phyloP scores from a whole-genome alignment of 2,113 vertebrate genomes.

The Centrocercus urophasianus region DNA sequence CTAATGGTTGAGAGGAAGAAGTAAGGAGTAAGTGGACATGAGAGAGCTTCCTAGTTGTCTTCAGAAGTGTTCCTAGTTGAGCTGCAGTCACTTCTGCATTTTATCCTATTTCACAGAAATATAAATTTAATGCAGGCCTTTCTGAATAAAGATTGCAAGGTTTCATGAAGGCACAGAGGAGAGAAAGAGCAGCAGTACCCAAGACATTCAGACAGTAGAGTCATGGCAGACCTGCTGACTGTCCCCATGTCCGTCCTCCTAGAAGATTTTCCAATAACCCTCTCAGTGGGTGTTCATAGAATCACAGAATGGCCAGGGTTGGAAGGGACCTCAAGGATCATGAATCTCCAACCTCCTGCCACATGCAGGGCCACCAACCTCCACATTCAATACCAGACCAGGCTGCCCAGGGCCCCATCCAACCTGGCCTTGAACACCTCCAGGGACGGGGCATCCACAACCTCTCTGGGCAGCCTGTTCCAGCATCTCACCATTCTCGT shows the following conservation, averaged over 20 bases:
- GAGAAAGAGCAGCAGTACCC: neutral
- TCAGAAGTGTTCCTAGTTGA: neutral
- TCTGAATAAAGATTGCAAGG: neutral
- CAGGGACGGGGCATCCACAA: no score
- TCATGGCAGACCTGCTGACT: neutral
- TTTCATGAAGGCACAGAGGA: neutral
- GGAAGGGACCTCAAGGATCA: no score
- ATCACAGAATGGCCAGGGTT: no score
- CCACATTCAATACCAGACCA: no score
- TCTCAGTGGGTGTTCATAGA: neutral
- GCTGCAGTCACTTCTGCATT: neutral
- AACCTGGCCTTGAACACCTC: no score
- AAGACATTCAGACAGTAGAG: accelerated
- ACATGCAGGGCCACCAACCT: no score
- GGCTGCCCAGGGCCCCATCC: no score
- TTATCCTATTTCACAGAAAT: neutral
- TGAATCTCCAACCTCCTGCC: no score
- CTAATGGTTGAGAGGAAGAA: neutral
- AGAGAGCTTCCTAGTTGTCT: neutral
- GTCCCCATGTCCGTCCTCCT: neutral
- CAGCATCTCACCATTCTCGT: no score
- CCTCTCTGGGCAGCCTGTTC: no score
- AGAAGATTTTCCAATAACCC: neutral
- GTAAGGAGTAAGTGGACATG: neutral
- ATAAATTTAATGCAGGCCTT: neutral